Conservation (phyloP, 2,113 vertebrate species). For the Stegastes partitus region DNA sequence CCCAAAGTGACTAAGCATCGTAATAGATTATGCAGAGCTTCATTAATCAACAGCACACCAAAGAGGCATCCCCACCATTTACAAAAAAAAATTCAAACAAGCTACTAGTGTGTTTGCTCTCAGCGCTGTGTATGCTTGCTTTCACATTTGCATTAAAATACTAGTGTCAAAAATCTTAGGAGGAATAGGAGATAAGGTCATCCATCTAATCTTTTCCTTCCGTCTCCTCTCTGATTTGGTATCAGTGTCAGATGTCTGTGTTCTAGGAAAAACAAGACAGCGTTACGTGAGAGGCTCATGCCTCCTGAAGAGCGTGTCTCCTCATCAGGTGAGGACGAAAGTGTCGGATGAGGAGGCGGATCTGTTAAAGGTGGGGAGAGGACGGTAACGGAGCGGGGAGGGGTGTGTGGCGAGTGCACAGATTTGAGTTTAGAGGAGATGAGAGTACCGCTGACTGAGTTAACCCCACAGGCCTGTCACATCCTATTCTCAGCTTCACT, state of each 20-base stretch:
- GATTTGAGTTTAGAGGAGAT: slow-evolving; percentile 72
- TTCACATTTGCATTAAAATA: slow-evolving; percentile 56
- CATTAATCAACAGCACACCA: slow-evolving; percentile 62
- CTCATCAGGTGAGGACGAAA: slow-evolving; percentile 60
- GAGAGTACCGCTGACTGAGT: slow-evolving; percentile 72
- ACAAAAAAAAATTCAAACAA: slow-evolving; percentile 53
- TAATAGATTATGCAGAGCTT: slow-evolving; percentile 58
- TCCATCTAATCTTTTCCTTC: slow-evolving; percentile 37
- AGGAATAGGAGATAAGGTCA: slow-evolving; percentile 53
- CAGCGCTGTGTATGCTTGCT: slow-evolving; percentile 49
- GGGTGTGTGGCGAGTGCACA: slow-evolving; percentile 50
- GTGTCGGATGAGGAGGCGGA: slow-evolving; percentile 39
- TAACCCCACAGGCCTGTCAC: slow-evolving; percentile 83
- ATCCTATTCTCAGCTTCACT: slow-evolving; percentile 83
- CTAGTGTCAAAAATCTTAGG: slow-evolving; percentile 37
- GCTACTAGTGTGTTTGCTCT: slow-evolving; percentile 40
- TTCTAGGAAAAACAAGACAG: slow-evolving; percentile 37
- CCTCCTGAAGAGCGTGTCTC: slow-evolving; percentile 23
- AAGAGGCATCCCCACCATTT: slow-evolving; percentile 29
- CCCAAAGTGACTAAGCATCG: slow-evolving; percentile 48
- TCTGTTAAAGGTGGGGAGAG: slow-evolving; percentile 39
- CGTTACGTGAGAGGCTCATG: slow-evolving; percentile 15
- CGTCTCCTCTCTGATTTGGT: slow-evolving; percentile 21
- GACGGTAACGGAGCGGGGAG: slow-evolving; percentile 23
- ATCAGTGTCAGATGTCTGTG: slow-evolving; percentile 40